phyloP scores from a whole-genome alignment of 2,797 vertebrate genomes.

The Hylomyscus alleni region DNA sequence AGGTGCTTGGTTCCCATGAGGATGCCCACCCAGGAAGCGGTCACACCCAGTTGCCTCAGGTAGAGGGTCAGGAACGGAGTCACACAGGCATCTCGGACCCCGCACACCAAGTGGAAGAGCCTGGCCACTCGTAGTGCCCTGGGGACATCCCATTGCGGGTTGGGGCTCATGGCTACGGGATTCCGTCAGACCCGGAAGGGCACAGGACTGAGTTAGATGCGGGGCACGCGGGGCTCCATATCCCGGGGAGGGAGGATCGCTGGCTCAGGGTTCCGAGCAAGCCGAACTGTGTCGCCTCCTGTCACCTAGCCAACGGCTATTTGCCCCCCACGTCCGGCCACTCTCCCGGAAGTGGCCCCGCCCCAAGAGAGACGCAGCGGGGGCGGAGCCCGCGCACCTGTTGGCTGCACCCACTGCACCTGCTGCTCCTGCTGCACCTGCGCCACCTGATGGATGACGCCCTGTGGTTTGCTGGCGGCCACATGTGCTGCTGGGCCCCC shows the following conservation, averaged over 20 bases:
- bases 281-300: background rate
- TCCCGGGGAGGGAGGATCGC: background rate
- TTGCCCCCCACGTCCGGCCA: constrained; percentile 34
- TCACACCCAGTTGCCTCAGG: constrained; percentile 92
- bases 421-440: background rate
- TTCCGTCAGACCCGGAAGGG: background rate
- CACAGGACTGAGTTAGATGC: background rate
- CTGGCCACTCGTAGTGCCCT: constrained; percentile 90
- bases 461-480: fast-evolving
- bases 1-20: constrained; percentile 91
- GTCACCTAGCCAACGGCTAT: constrained; percentile 59
- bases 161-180: constrained; percentile 88
- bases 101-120: constrained; percentile 91
- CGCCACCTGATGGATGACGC: no score
- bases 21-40: constrained; percentile 91
- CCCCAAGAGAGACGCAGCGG: background rate
- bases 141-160: constrained; percentile 92
- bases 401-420: constrained; percentile 20
- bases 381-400: constrained; percentile 58
- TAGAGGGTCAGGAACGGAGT: constrained; percentile 95
- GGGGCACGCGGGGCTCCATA: background rate
- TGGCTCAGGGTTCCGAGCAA: background rate
- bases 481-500: fast-evolving
- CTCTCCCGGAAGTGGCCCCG: constrained; percentile 68
- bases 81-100: constrained; percentile 90